Evolutionary conservation across 2,113 vertebrate species (phyloP).

Genomic region (Telmatochromis sp.): DNA sequence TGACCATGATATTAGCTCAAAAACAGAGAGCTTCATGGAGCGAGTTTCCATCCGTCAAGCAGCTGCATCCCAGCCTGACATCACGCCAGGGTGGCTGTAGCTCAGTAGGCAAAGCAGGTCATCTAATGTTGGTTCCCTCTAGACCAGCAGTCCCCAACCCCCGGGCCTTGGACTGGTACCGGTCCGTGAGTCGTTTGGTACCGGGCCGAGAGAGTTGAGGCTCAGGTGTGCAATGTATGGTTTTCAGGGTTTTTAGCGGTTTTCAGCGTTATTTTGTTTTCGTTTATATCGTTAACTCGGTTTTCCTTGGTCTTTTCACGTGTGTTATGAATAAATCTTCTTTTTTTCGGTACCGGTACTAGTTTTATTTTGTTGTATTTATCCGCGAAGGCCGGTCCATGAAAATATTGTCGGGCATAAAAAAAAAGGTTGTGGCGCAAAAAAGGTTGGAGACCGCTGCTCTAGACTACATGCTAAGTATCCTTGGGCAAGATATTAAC

Average conservation of each 20-base stretch:
- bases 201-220: rapidly evolving
- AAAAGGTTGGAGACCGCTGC: no score
- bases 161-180: rapidly evolving
- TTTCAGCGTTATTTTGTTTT: no score
- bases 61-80: not conserved
- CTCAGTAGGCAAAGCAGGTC: not conserved
- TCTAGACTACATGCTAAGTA: not conserved
- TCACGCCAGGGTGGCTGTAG: not conserved
- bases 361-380: no score
- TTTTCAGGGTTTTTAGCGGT: rapidly evolving
- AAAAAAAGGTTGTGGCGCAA: rapidly evolving
- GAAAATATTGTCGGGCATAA: no score
- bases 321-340: no score
- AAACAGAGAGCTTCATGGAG: not conserved
- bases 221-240: no score
- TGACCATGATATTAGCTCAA: not conserved
- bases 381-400: rapidly evolving
- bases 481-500: not conserved
- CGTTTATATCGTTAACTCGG: rapidly evolving
- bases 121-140: not conserved
- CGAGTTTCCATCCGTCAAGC: not conserved
- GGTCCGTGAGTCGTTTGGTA: no score
- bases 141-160: no score
- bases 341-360: no score
- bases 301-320: no score